These are phyloP conservation scores for Calephelis perditalis DNA, from an alignment of 2,888 invertebrate species.

Conservation along the genomic window DNA sequence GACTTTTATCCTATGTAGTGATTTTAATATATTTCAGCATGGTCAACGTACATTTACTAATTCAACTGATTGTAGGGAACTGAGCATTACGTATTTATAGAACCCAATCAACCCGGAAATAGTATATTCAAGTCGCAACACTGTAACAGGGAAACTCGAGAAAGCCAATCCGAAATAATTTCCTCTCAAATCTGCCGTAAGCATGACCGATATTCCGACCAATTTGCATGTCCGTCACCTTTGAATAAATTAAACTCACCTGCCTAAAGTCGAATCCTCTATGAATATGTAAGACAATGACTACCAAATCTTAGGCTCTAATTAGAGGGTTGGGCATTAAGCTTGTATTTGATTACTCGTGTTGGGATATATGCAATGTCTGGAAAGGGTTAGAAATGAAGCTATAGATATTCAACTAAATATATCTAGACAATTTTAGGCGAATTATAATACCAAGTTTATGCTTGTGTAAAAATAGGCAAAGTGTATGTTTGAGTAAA, in stretches of 20 bases:
- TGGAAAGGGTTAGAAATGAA: no score
- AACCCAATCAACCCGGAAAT: constrained; percentile 13
- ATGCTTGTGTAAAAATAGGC: no score
- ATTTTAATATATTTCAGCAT: no score
- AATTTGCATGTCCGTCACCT: constrained; percentile 74
- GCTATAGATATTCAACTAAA: no score
- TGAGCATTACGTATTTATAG: constrained; percentile 9
- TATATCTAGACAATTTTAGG: no score
- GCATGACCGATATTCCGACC: constrained; percentile 74
- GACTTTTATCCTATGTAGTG: no score
- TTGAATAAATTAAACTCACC: constrained; percentile 73
- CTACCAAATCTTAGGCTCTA: constrained; percentile 73
- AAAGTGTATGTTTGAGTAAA: no score
- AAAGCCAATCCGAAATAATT: constrained; percentile 70
- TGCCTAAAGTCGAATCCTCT: constrained; percentile 59
- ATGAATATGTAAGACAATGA: constrained; percentile 78
- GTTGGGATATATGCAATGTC: neutral
- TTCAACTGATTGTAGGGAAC: no score
- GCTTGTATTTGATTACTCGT: constrained; percentile 61
- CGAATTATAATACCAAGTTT: no score
- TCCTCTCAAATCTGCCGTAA: constrained; percentile 71
- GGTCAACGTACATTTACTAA: no score
- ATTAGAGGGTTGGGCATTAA: constrained; percentile 70
- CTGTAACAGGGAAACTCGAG: constrained; percentile 31
- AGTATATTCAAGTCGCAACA: constrained; percentile 29